Conservation (phyloP, 2,797 vertebrate genomes). For the Heterohyrax brucei region DNA sequence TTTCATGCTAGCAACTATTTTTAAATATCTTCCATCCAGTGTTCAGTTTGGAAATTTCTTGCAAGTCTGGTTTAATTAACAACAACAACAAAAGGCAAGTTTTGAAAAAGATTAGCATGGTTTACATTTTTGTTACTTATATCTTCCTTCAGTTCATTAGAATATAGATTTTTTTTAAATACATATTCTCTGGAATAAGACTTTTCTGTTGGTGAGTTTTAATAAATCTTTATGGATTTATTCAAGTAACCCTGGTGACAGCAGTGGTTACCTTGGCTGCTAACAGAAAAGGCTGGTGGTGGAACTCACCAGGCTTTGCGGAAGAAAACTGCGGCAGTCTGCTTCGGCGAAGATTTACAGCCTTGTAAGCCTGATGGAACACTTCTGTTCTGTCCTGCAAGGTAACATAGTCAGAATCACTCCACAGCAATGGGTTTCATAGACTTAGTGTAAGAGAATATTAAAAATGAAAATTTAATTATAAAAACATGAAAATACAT, state of each 20-base stretch:
- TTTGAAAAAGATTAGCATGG: not conserved
- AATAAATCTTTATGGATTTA: not conserved
- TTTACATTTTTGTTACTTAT: not conserved
- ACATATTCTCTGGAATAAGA: not conserved
- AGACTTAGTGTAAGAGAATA: accelerated
- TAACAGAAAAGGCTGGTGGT: too few species aligned
- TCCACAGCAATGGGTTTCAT: too few species aligned
- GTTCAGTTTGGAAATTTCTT: not conserved
- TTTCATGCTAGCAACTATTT: not conserved
- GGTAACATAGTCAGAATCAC: too few species aligned
- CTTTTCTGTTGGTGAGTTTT: not conserved
- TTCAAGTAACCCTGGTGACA: not conserved
- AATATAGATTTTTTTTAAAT: not conserved
- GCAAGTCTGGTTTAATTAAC: not conserved
- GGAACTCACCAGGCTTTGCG: too few species aligned
- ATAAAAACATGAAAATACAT: conserved; percentile 37
- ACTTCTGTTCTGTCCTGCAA: too few species aligned
- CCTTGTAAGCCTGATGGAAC: too few species aligned
- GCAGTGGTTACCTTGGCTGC: too few species aligned
- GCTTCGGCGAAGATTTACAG: too few species aligned
- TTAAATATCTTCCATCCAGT: conserved; percentile 6
- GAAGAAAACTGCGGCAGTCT: too few species aligned
- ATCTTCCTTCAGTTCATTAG: not conserved
- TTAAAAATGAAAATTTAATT: conserved; percentile 54
- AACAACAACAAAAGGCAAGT: not conserved